A percentile compares a stretch with the other conserved stretches of the same genome.
These are phyloP conservation scores for Pavo muticus DNA, from an alignment of 2,113 vertebrate genomes.

Conservation along the genomic window DNA sequence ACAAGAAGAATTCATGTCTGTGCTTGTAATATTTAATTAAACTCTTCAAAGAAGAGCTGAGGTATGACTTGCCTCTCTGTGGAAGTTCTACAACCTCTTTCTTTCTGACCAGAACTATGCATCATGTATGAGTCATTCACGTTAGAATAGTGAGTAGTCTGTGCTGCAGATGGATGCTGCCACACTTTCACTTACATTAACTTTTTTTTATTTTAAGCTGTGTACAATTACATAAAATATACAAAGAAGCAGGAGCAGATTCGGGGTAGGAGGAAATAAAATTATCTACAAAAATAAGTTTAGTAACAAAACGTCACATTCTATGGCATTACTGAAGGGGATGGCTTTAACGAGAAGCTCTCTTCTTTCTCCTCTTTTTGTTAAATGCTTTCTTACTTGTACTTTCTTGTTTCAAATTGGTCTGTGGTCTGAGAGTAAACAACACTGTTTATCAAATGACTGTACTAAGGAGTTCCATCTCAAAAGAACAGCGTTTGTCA, in stretches of 20 bases:
- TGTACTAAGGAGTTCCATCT: neutral
- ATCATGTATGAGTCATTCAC: fast-evolving
- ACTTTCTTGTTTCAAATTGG: constrained; percentile 51
- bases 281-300: constrained; percentile 46
- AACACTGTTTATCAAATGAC: neutral
- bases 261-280: neutral
- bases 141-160: neutral
- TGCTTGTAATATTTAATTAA: constrained; percentile 60
- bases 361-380: constrained; percentile 78
- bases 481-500: neutral
- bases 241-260: neutral
- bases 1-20: neutral
- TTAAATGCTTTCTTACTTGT: constrained; percentile 71
- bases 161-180: neutral
- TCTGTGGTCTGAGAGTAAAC: constrained; percentile 71
- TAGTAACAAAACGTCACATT: neutral
- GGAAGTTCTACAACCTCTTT: neutral
- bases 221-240: neutral
- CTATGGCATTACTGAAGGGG: neutral
- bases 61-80: neutral
- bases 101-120: fast-evolving
- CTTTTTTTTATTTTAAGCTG: constrained; percentile 40
- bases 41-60: neutral
- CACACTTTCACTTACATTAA: neutral
- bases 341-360: constrained; percentile 41